Percentiles rank a stretch among this genome's conserved stretches.
Conservation (phyloP, 2,888 invertebrate species). For the Euplagia quadripunctaria region DNA sequence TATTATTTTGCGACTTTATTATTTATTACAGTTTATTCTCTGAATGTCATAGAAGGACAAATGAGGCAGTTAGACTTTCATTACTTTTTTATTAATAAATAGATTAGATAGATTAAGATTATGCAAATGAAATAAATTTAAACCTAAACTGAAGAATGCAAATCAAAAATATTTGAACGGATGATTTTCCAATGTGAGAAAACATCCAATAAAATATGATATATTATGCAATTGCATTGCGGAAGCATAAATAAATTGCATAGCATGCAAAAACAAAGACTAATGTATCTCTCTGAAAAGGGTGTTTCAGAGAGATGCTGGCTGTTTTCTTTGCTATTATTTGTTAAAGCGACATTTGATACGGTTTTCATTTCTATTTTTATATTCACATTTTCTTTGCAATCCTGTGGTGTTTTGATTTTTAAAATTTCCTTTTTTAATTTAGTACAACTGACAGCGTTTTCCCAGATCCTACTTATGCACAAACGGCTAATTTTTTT, state of each 20-base stretch:
- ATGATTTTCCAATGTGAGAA: no score
- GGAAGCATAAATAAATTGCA: no score
- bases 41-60: neutral
- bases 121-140: no score
- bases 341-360: neutral
- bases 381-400: neutral
- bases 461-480: neutral
- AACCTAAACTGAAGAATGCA: neutral
- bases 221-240: no score
- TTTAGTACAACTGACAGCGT: neutral
- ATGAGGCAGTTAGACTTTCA: neutral
- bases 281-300: no score
- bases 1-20: conserved; percentile 18
- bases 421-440: neutral
- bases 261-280: no score
- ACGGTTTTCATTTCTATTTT: neutral
- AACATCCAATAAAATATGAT: no score
- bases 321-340: neutral
- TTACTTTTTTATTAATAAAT: neutral
- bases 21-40: neutral
- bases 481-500: neutral
- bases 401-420: neutral
- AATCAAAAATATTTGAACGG: no score
- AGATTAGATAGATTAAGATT: no score
- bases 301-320: no score